Conservation (phyloP, 2,113 vertebrate species). For the Smithornis capensis region DNA sequence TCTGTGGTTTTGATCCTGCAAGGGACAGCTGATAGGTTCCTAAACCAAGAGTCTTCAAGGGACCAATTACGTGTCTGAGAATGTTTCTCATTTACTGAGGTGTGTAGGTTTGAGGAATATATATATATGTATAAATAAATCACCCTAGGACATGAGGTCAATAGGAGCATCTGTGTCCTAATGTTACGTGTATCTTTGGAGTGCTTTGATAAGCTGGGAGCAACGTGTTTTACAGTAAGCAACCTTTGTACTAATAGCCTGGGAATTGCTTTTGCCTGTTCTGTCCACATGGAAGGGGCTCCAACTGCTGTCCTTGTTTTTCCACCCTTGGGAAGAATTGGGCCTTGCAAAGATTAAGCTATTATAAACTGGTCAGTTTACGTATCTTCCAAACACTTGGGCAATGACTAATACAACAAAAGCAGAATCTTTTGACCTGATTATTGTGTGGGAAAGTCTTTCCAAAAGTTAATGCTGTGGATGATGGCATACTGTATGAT, state of each 20-base stretch:
- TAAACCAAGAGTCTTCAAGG: background rate
- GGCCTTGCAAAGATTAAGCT: constrained; percentile 5
- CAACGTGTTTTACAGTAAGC: background rate
- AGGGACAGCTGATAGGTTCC: background rate
- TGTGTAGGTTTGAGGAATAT: too few relatives aligned
- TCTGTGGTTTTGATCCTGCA: background rate
- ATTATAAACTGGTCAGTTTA: background rate
- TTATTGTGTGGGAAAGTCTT: background rate
- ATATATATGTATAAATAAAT: too few relatives aligned
- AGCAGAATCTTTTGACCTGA: constrained; percentile 18
- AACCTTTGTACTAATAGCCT: background rate
- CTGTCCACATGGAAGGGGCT: background rate
- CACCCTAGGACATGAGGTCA: background rate
- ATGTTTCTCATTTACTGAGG: too few relatives aligned
- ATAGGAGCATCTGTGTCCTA: background rate
- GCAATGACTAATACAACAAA: constrained; percentile 21
- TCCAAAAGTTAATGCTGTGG: background rate
- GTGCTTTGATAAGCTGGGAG: background rate
- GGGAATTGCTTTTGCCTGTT: background rate
- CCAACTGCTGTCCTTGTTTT: constrained; percentile 2
- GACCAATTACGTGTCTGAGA: accelerated
- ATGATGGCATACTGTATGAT: background rate
- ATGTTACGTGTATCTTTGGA: background rate
- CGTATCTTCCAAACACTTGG: constrained; percentile 18
- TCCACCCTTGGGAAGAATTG: constrained; percentile 1